phyloP scores from a whole-genome alignment of 2,888 invertebrate genomes.

The Blomia tropicalis region DNA sequence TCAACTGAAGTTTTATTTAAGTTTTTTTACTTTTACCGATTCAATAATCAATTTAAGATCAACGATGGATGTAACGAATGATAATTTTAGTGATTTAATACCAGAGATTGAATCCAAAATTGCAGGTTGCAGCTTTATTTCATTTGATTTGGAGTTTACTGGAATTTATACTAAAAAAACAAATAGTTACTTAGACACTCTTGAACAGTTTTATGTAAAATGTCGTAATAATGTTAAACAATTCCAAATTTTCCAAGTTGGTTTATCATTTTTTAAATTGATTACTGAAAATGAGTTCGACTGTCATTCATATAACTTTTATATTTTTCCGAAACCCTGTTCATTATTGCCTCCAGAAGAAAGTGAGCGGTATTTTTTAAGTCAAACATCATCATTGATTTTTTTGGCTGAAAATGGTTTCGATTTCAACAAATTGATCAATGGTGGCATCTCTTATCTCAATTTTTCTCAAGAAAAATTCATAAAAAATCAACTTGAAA shows the following conservation, averaged over 20 bases:
- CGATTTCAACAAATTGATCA: slow-evolving; percentile 71
- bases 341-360: slow-evolving; percentile 16
- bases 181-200: slow-evolving; percentile 39
- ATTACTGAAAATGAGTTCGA: slow-evolving; percentile 31
- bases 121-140: slow-evolving; percentile 51
- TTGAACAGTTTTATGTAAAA: slow-evolving; percentile 36
- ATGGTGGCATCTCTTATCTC: slow-evolving; percentile 56
- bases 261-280: slow-evolving; percentile 38
- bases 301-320: slow-evolving; percentile 27
- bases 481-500: slow-evolving; percentile 33
- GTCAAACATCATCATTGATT: slow-evolving; percentile 50
- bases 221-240: slow-evolving; percentile 35
- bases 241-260: slow-evolving; percentile 40
- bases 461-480: slow-evolving; percentile 48
- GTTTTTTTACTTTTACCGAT: no score
- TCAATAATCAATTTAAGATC: no score
- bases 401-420: slow-evolving; percentile 61
- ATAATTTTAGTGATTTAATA: slow-evolving; percentile 22
- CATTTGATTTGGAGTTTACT: slow-evolving; percentile 68
- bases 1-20: no score
- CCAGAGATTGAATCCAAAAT: slow-evolving; percentile 46
- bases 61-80: slow-evolving; percentile 27
- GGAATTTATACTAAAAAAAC: slow-evolving; percentile 38
- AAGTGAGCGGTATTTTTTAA: slow-evolving; percentile 25
- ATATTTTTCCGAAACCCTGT: slow-evolving; percentile 25